phyloP scores from a whole-genome alignment of 2,113 vertebrate genomes.

The Lontra canadensis region DNA sequence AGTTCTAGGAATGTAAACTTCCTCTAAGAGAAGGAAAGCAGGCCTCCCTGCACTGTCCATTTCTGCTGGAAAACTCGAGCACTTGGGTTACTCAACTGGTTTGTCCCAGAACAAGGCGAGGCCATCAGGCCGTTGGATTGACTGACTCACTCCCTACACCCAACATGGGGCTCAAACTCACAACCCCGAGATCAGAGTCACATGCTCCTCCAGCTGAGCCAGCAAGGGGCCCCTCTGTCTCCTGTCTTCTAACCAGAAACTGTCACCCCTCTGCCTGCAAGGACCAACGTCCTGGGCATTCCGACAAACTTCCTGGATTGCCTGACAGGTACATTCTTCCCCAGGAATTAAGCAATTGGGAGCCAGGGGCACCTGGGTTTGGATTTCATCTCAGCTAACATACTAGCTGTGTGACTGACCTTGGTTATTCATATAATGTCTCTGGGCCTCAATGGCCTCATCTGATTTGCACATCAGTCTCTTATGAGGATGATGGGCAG shows the following conservation, averaged over 20 bases:
- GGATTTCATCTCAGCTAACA: neutral
- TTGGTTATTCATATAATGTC: neutral
- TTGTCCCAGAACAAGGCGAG: neutral
- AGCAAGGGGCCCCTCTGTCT: neutral
- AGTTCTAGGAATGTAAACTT: slow-evolving; percentile 8
- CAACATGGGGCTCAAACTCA: neutral
- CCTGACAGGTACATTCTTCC: neutral
- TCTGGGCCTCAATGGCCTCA: neutral
- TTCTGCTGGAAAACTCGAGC: neutral
- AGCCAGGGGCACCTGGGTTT: neutral
- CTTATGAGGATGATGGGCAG: neutral
- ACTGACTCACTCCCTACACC: neutral
- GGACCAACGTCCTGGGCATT: neutral
- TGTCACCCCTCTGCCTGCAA: neutral
- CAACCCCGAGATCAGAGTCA: neutral
- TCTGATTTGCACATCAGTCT: neutral
- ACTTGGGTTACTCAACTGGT: neutral
- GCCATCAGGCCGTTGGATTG: neutral
- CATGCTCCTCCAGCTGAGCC: neutral
- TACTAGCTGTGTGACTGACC: neutral
- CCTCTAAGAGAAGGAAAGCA: neutral
- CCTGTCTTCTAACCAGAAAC: neutral
- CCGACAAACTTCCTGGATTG: neutral
- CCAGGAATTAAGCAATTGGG: neutral
- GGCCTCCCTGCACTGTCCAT: neutral